A percentile compares a stretch with the other conserved stretches of the same genome.
These are phyloP conservation scores for Willowsia nigromaculata DNA, from an alignment of 2,888 invertebrate species.

Conservation along the genomic window DNA sequence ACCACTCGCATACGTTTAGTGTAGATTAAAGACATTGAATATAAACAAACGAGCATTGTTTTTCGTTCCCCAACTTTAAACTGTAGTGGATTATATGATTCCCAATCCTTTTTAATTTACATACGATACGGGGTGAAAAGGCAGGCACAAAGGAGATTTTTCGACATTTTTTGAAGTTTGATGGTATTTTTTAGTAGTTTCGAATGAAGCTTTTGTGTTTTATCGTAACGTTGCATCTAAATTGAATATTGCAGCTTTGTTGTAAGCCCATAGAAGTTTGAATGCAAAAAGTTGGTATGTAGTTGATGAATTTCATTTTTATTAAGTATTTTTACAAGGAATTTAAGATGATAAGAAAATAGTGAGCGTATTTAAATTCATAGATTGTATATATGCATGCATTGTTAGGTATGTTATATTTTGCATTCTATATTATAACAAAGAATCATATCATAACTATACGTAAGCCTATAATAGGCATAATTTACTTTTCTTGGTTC, in stretches of 20 bases:
- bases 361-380: background rate
- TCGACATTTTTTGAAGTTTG: slow-evolving; percentile 41
- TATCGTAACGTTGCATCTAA: slow-evolving; percentile 47
- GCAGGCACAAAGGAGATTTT: background rate
- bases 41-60: slow-evolving; percentile 57
- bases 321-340: background rate
- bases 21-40: background rate
- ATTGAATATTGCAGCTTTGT: background rate
- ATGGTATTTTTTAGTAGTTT: slow-evolving; percentile 27
- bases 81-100: slow-evolving; percentile 46
- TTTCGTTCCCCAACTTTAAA: slow-evolving; percentile 18
- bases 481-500: too few species aligned
- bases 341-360: too few species aligned
- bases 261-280: background rate
- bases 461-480: too few species aligned
- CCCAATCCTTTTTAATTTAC: slow-evolving; percentile 65
- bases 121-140: slow-evolving; percentile 45
- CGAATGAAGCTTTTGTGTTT: slow-evolving; percentile 42
- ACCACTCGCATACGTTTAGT: background rate
- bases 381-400: background rate
- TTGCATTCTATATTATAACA: too few species aligned
- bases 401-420: too few species aligned
- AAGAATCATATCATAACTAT: too few species aligned
- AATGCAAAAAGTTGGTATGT: background rate
- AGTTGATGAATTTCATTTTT: slow-evolving; percentile 31